Evolutionary conservation across 2,888 invertebrate species (phyloP).

Genomic region (Zhuqinia jingwanae): DNA sequence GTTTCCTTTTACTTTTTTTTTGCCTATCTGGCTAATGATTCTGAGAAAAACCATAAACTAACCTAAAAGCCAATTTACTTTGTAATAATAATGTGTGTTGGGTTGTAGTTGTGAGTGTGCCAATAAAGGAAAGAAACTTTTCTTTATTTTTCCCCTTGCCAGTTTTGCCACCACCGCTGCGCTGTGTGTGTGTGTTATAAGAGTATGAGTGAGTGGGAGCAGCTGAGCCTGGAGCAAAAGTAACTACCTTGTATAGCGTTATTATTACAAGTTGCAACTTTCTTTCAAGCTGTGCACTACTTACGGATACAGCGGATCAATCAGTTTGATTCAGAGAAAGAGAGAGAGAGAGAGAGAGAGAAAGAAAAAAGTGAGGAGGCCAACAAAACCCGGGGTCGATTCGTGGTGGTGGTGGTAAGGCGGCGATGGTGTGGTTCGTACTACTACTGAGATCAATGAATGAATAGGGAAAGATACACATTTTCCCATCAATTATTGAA

Average conservation of each 20-base stretch:
- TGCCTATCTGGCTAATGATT: conserved; percentile 11
- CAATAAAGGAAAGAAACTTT: background rate
- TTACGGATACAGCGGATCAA: conserved; percentile 18
- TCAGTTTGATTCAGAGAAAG: background rate
- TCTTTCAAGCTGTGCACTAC: conserved; percentile 27
- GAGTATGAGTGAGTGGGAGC: too few relatives aligned
- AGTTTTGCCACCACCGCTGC: too few relatives aligned
- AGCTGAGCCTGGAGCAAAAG: background rate
- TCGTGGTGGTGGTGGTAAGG: background rate
- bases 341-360: background rate
- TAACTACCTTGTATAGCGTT: background rate
- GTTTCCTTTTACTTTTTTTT: too few relatives aligned
- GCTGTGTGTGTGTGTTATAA: background rate
- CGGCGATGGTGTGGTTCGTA: conserved; percentile 20
- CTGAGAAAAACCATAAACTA: background rate
- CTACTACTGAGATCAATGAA: background rate
- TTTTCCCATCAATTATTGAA: conserved; percentile 68
- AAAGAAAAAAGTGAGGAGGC: background rate
- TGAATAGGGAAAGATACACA: conserved; percentile 61
- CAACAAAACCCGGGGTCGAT: background rate
- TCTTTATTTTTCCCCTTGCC: too few relatives aligned
- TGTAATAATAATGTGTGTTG: background rate
- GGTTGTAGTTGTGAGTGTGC: conserved; percentile 2
- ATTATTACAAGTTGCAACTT: background rate
- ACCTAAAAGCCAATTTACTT: conserved; percentile 35